These are phyloP conservation scores for Byasa hedistus DNA, from an alignment of 2,888 invertebrate species.

Conservation along the genomic window DNA sequence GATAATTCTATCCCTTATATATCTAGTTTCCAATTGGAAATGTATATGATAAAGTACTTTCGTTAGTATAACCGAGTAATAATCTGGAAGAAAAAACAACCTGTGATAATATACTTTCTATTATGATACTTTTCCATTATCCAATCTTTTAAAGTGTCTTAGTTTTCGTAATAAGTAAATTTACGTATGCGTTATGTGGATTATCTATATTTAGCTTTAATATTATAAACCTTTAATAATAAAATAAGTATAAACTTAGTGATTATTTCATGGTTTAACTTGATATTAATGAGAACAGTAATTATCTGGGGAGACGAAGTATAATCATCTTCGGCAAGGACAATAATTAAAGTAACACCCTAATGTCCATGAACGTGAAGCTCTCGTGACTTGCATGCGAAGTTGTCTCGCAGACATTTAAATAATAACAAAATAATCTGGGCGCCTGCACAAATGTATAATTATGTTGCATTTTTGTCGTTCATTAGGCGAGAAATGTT, in stretches of 20 bases:
- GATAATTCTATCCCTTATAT: neutral
- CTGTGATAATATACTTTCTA: too few species aligned
- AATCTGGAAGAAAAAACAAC: too few species aligned
- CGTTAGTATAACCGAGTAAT: too few species aligned
- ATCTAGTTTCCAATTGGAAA: neutral
- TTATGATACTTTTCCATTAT: too few species aligned
- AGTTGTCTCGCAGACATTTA: slow-evolving; percentile 50
- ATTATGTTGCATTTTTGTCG: neutral
- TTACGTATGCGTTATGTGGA: too few species aligned
- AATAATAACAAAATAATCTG: slow-evolving; percentile 53
- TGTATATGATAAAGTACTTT: too few species aligned
- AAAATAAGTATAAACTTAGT: too few species aligned
- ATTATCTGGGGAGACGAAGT: slow-evolving; percentile 14
- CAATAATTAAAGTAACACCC: slow-evolving; percentile 56
- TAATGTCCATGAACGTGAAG: slow-evolving; percentile 61
- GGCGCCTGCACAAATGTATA: slow-evolving; percentile 5
- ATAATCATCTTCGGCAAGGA: slow-evolving; percentile 47
- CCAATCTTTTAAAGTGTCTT: too few species aligned
- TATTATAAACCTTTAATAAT: too few species aligned
- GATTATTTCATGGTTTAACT: slow-evolving; percentile 2
- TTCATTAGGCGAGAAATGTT: neutral
- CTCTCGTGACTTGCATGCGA: slow-evolving; percentile 44
- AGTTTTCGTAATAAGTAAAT: too few species aligned
- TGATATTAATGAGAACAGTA: slow-evolving; percentile 25
- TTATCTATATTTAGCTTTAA: too few species aligned